These are phyloP conservation scores for Tetrax tetrax DNA, from an alignment of 2,113 vertebrate species.

Conservation along the genomic window DNA sequence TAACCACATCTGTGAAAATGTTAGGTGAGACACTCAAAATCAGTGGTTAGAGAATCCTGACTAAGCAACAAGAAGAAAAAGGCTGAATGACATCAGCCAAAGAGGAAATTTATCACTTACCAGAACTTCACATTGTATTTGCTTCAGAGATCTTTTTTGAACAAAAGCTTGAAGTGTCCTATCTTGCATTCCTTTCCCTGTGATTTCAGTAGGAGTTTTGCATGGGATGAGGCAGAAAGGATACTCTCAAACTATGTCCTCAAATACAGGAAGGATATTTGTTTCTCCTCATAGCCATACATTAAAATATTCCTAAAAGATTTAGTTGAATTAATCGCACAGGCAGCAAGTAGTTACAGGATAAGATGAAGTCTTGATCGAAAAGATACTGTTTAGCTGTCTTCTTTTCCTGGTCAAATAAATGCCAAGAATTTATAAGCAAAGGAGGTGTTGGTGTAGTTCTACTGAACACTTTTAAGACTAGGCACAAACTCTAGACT, in stretches of 20 bases:
- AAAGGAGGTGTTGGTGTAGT: background rate
- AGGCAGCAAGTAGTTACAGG: background rate
- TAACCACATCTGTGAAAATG: background rate
- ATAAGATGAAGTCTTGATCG: background rate
- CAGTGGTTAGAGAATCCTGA: background rate
- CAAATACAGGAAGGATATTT: background rate
- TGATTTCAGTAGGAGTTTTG: background rate
- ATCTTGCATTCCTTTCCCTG: background rate
- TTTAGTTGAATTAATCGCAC: background rate
- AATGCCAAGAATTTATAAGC: background rate
- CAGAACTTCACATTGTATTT: background rate
- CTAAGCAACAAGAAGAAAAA: slow-evolving; percentile 1
- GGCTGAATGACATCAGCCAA: background rate
- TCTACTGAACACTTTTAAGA: background rate
- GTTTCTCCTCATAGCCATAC: background rate
- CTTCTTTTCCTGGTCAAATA: background rate
- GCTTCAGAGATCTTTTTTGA: background rate
- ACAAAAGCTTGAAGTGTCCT: background rate
- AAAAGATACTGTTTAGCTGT: background rate
- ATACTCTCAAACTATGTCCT: background rate
- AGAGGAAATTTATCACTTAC: background rate
- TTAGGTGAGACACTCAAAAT: background rate
- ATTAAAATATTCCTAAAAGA: background rate
- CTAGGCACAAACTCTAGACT: background rate
- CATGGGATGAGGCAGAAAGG: background rate